A percentile compares a stretch with the other conserved stretches of the same genome.
phyloP scores from a whole-genome alignment of 2,113 vertebrate species.

The Marmota monax region DNA sequence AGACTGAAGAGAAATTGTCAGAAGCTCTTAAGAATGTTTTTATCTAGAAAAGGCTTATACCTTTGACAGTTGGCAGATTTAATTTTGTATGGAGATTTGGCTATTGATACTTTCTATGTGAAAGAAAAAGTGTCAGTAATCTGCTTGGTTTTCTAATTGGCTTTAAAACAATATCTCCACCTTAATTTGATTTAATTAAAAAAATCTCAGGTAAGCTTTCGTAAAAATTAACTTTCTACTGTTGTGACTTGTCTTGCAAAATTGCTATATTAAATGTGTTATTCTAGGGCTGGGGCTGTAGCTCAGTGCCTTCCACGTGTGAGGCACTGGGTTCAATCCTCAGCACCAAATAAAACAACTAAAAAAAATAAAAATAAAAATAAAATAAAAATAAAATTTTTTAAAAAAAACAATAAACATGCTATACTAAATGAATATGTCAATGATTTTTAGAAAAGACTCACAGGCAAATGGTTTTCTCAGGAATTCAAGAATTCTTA shows the following conservation, averaged over 20 bases:
- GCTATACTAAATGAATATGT: neutral
- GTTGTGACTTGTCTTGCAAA: conserved; percentile 48
- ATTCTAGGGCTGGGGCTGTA: too few relatives aligned
- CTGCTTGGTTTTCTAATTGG: conserved; percentile 44
- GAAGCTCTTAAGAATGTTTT: neutral
- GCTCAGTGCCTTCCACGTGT: too few relatives aligned
- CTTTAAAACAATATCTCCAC: neutral
- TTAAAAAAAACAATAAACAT: too few relatives aligned
- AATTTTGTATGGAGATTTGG: conserved; percentile 22
- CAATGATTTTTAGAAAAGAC: conserved; percentile 45
- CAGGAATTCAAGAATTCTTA: conserved; percentile 11
- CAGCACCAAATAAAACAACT: too few relatives aligned
- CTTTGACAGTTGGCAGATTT: conserved; percentile 41
- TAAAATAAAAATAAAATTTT: too few relatives aligned
- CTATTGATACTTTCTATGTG: neutral
- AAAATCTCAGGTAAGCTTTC: conserved; percentile 35
- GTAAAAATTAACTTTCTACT: conserved; percentile 36
- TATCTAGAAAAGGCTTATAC: conserved; percentile 20
- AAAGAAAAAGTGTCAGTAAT: neutral
- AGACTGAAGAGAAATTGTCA: conserved; percentile 25
- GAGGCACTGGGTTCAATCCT: too few relatives aligned
- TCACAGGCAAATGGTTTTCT: conserved; percentile 43
- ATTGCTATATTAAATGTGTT: neutral
- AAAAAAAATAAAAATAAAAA: too few relatives aligned
- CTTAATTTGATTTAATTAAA: conserved; percentile 53